These are phyloP conservation scores for Clepsis dumicolana DNA, from an alignment of 2,888 invertebrate genomes.

Conservation along the genomic window DNA sequence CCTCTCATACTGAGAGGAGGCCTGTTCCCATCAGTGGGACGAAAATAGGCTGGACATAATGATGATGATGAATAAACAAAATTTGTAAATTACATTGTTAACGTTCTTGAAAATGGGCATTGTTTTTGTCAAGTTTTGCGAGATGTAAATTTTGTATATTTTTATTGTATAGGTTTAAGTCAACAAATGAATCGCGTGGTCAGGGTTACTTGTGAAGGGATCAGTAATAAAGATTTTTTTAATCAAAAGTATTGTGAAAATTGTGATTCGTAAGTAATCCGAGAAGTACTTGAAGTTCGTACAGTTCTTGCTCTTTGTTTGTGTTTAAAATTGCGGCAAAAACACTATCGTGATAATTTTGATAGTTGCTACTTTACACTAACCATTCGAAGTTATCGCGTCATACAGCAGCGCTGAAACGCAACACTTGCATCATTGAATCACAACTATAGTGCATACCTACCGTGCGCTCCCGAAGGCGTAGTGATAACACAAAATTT, in stretches of 20 bases:
- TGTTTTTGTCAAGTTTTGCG: constrained; percentile 21
- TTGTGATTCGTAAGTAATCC: constrained; percentile 19
- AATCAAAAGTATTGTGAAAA: constrained; percentile 3
- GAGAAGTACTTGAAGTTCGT: constrained; percentile 5
- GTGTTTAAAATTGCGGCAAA: neutral
- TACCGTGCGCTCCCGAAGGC: no score
- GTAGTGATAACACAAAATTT: no score
- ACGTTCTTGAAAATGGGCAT: constrained; percentile 1
- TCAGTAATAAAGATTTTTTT: constrained; percentile 22
- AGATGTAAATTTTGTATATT: constrained; percentile 63
- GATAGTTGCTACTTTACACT: no score
- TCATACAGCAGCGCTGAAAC: no score
- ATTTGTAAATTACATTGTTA: neutral
- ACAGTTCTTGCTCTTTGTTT: constrained; percentile 9
- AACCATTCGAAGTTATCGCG: no score
- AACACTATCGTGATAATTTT: no score
- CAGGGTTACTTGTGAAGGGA: constrained; percentile 25
- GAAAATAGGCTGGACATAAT: no score
- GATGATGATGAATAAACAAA: no score
- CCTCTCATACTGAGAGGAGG: no score
- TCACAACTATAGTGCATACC: no score
- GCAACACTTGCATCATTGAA: no score
- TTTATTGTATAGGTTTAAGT: constrained; percentile 56
- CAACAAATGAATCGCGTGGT: constrained; percentile 28
- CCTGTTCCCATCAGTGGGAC: no score